Base-by-base conservation (phyloP, 2,797 vertebrate species). In the Yasuhikotakia modesta region DNA sequence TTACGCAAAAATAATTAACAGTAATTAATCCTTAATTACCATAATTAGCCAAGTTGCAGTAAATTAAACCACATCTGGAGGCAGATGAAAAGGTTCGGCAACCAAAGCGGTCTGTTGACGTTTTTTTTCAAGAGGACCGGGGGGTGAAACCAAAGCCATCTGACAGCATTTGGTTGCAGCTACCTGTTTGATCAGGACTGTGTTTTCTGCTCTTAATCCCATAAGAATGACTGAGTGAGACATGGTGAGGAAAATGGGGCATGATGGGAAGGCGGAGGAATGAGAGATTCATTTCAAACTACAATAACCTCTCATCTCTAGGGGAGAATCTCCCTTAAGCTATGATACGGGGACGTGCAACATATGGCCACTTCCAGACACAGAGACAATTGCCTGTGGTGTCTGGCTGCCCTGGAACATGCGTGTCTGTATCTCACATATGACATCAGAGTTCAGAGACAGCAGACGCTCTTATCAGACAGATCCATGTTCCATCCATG, bases 1-100 rank as follows among this genome's bases (percentile, higher is more conserved):
- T 98, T 98, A 98, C 98, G 97, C 94, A 94, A 96, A 96, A 95
- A 96, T 98, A 98, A 99, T 98, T 99, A 98, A 98, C 95, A 96
- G 96, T 96, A 99, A 99, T 99, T 99, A 99, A 99, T 98, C 96
- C 96, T 98, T 98, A 99, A 99, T 99, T 98, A 98, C 96, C 96
- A 97, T 98, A 98, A 99, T 99, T 99, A 99, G 96, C 96, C 93
- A 95, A 98, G 97, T 98, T 95, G 95, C 97, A 98, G 96, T 98
- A 98, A 98, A 99, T 99, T 98, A 99, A 99, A 96, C 95, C 95
- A 97, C 97, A 99, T 99, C 97, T 99, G 97, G 97, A 97, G 95
- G 90, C 95, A 95, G 90, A 95, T 92, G 94, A 95, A 87, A 87
- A 85, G 94, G 93, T 91, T 93, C 93, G 66, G 85, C 75, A 79